Percentiles rank a stretch among this genome's conserved stretches.
phyloP scores from a whole-genome alignment of 1,140 invertebrate genomes.

The Euglossa dilemma region DNA sequence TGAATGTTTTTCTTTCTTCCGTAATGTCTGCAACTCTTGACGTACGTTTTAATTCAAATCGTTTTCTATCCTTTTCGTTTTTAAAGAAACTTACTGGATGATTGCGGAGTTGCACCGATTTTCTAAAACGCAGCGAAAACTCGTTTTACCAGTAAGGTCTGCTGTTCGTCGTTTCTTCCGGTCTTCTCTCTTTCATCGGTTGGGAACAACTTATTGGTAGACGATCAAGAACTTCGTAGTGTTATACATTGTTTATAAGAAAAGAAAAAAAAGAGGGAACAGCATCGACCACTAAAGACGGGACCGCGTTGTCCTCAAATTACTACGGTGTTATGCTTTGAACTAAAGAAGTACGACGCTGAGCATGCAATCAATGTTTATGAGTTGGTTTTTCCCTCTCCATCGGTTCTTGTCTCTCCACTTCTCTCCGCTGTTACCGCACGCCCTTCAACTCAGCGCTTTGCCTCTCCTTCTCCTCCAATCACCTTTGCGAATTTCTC shows the following conservation, averaged over 20 bases:
- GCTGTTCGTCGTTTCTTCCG: not conserved
- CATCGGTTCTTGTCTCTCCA: constrained; percentile 26
- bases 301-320: constrained; percentile 8
- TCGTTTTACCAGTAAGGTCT: not conserved
- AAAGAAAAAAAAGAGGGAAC: not conserved
- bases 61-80: not conserved
- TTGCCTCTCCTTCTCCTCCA: constrained; percentile 39
- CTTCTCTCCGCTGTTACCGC: not conserved
- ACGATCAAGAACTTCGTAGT: not conserved
- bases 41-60: not conserved
- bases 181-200: not conserved
- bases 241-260: not conserved
- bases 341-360: constrained; percentile 62
- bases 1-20: not conserved
- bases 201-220: not conserved
- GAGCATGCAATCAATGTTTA: constrained; percentile 69
- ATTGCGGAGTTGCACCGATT: not conserved
- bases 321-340: constrained; percentile 57
- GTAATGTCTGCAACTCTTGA: not conserved
- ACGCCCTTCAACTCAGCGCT: not conserved
- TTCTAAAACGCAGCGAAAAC: constrained; percentile 9
- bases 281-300: not conserved
- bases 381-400: constrained; percentile 50
- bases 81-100: not conserved
- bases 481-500: constrained; percentile 51